Evolutionary conservation across 2,888 invertebrate species (phyloP).

Genomic region (Zygaena filipendulae): DNA sequence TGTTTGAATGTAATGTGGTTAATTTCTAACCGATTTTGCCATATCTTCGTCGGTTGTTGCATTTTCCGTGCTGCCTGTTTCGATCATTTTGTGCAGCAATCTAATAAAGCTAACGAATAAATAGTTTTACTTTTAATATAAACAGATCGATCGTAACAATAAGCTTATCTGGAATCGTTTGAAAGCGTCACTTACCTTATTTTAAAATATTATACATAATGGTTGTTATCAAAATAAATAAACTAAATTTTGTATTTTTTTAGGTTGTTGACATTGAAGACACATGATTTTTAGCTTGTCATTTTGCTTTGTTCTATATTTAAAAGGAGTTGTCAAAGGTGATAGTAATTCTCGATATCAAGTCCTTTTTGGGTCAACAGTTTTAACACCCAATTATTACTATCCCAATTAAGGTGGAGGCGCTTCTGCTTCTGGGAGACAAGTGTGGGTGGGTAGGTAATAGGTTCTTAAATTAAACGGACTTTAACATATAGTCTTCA

Average conservation of each 20-base stretch:
- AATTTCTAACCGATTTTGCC: too few relatives aligned
- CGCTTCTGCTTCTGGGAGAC: too few relatives aligned
- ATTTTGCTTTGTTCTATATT: conserved; percentile 39
- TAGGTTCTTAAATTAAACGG: too few relatives aligned
- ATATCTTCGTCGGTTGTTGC: conserved; percentile 31
- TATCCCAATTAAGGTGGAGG: too few relatives aligned
- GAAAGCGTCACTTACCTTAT: conserved; percentile 33
- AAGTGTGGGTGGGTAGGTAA: too few relatives aligned
- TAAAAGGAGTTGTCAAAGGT: conserved; percentile 20
- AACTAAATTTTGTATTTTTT: conserved; percentile 53
- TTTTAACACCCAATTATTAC: background rate
- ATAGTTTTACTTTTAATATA: too few relatives aligned
- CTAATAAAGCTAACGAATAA: conserved; percentile 16
- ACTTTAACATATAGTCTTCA: too few relatives aligned
- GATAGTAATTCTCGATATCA: conserved; percentile 2
- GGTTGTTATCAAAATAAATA: conserved; percentile 45
- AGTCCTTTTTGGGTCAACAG: background rate
- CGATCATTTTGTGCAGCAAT: conserved; percentile 44
- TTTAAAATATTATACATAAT: conserved; percentile 44
- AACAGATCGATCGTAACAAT: too few relatives aligned
- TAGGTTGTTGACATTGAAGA: conserved; percentile 42
- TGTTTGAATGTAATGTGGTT: too few relatives aligned
- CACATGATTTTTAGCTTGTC: conserved; percentile 36
- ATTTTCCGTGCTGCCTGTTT: conserved; percentile 43
- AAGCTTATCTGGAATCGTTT: too few relatives aligned